Conservation (phyloP, 1,140 invertebrate species). For the Dendroctonus valens region DNA sequence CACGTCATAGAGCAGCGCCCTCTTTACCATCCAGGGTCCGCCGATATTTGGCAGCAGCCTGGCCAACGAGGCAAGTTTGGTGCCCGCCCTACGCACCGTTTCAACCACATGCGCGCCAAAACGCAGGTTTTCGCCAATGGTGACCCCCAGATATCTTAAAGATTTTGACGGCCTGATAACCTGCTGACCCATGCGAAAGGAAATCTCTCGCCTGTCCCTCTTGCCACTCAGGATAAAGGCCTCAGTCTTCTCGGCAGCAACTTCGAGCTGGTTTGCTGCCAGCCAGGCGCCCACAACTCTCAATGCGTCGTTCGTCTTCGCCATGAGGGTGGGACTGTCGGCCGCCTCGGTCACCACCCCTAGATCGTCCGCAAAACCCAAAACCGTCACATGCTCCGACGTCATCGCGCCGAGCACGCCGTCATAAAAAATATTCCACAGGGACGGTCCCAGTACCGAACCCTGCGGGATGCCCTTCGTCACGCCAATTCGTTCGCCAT, state of each 20-base stretch:
- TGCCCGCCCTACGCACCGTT: constrained; percentile 2
- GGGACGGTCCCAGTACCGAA: constrained; percentile 29
- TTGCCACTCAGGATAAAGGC: constrained; percentile 22
- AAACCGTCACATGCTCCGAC: constrained; percentile 10
- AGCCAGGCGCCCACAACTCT: constrained; percentile 27
- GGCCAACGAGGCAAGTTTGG: constrained; percentile 1
- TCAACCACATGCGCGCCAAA: constrained; percentile 19
- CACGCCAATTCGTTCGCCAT: background rate
- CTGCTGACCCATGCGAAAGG: background rate
- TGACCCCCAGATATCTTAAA: constrained; percentile 31
- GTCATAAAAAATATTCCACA: too few species aligned
- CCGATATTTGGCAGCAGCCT: constrained; percentile 28
- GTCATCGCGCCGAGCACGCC: too few species aligned
- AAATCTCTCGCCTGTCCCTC: background rate
- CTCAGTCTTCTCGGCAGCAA: constrained; percentile 40
- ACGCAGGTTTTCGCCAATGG: constrained; percentile 1
- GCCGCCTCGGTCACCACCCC: constrained; percentile 33
- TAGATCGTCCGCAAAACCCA: constrained; percentile 40
- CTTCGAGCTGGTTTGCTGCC: constrained; percentile 19
- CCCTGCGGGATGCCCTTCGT: constrained; percentile 23
- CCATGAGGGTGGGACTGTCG: constrained; percentile 20
- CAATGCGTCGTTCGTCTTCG: constrained; percentile 23
- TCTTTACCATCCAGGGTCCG: background rate
- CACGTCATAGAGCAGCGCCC: too few species aligned
- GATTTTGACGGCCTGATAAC: constrained; percentile 7